These are phyloP conservation scores for Caenorhabditis uteleia DNA, from an alignment of 2,888 invertebrate genomes.

Conservation along the genomic window DNA sequence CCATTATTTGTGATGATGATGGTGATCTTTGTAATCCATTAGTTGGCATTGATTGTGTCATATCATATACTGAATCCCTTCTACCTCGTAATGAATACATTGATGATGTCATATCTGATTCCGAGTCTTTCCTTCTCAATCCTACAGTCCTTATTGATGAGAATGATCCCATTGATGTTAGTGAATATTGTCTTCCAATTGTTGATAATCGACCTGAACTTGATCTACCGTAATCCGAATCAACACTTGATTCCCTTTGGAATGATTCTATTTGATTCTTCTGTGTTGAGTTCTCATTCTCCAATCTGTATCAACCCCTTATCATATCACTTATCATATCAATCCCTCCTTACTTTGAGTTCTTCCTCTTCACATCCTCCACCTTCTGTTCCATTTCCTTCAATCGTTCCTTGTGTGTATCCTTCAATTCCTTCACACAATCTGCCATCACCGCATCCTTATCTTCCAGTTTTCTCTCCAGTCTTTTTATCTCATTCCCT, in stretches of 20 bases:
- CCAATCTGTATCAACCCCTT: too few species aligned
- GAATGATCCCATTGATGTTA: slow-evolving; percentile 49
- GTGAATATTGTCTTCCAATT: slow-evolving; percentile 51
- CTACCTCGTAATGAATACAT: slow-evolving; percentile 39
- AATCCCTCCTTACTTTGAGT: too few species aligned
- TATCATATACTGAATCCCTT: slow-evolving; percentile 36
- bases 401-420: slow-evolving; percentile 55
- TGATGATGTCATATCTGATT: slow-evolving; percentile 45
- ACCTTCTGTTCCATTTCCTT: slow-evolving; percentile 58
- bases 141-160: slow-evolving; percentile 48
- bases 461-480: slow-evolving; percentile 64
- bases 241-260: slow-evolving; percentile 60
- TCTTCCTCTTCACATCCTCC: slow-evolving; percentile 48
- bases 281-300: slow-evolving; percentile 56
- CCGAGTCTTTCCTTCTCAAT: slow-evolving; percentile 40
- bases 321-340: too few species aligned
- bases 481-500: slow-evolving; percentile 50
- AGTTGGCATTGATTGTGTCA: slow-evolving; percentile 21
- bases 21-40: slow-evolving; percentile 39
- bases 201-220: slow-evolving; percentile 40
- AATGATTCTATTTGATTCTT: slow-evolving; percentile 51
- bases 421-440: slow-evolving; percentile 63
- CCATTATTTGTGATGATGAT: slow-evolving; percentile 53
- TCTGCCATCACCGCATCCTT: slow-evolving; percentile 64
- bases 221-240: slow-evolving; percentile 62